Evolutionary conservation across 2,797 vertebrate genomes (phyloP), one percentile per base, ranked within the genome.

Genomic region (Syngnathus acus): DNA sequence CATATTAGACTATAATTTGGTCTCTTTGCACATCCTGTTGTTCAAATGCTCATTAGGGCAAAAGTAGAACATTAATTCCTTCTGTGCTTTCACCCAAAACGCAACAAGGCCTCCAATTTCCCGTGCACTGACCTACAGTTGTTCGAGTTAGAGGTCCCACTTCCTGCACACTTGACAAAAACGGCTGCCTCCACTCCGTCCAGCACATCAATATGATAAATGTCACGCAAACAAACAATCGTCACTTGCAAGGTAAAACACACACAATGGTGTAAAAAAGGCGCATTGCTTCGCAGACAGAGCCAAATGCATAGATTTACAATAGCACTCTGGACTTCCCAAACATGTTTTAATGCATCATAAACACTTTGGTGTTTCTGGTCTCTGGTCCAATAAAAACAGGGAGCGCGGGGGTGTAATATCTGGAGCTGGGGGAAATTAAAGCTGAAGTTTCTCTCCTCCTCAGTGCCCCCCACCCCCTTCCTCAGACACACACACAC

Each of bases 351-450:
- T 86, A 90, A 89, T 88, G 86, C 89, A 85, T 85, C 89, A 86
- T 89, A 90, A 90, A 90, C 87, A 90, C 87, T 86, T 64, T 77
- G 76, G 80, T 88, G 81, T 86, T 87, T 90, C 83, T 85, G 84
- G 79, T 89, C 82, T 88, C 84, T 47, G 80, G 82, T 88, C 89
- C 87, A 90, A 90, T 90, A 89, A 89, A 89, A 89, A 85, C 83
- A 88, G 82, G 79, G 75, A 66, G 78, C 76, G 75, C 74, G 84
- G 84, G 87, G 87, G 87, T 86, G 87, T 88, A 88, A 88, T 90
- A 88, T 88, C 81, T 89, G 86, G 87, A 85, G 89, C 89, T 90
- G 82, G 87, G 89, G 87, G 89, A 89, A 90, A 90, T 90, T 88
- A 90, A 89, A 88, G 81, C 80, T 86, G 87, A 88, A 87, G 84